These are phyloP conservation scores for Laupala kohalensis DNA, from an alignment of 1,140 invertebrate species.

Conservation along the genomic window DNA sequence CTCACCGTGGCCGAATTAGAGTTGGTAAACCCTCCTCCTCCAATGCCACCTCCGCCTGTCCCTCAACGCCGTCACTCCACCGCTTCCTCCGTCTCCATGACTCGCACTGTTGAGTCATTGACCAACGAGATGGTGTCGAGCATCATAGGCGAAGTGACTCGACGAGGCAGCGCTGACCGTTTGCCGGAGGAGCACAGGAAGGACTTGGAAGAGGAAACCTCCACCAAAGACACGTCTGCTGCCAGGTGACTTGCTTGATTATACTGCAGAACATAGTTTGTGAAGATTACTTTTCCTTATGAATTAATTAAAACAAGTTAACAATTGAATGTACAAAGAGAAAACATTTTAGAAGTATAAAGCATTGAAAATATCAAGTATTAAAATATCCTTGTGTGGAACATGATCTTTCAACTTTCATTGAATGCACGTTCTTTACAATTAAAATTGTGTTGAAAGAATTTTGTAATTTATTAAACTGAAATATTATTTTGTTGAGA, in stretches of 20 bases:
- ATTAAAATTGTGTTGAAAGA: too few relatives aligned
- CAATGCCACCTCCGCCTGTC: neutral
- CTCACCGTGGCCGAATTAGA: constrained; percentile 24
- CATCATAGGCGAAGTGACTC: constrained; percentile 36
- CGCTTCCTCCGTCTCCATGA: constrained; percentile 13
- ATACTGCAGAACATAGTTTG: too few relatives aligned
- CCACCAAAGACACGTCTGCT: constrained; percentile 1
- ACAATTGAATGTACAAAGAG: too few relatives aligned
- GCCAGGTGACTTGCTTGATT: neutral
- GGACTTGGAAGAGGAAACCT: neutral
- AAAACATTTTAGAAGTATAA: too few relatives aligned
- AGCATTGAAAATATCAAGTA: too few relatives aligned
- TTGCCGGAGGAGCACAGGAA: neutral
- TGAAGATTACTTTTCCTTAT: too few relatives aligned
- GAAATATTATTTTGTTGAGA: too few relatives aligned
- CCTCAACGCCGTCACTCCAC: constrained; percentile 13
- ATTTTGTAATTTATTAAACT: too few relatives aligned
- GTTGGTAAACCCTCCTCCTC: constrained; percentile 14
- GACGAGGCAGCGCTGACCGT: constrained; percentile 19
- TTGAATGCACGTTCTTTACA: too few relatives aligned
- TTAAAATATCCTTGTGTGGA: too few relatives aligned
- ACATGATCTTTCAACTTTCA: too few relatives aligned
- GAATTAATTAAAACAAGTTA: too few relatives aligned
- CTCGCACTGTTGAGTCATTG: constrained; percentile 31
- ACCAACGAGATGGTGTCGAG: constrained; percentile 37